Percentiles rank a stretch among this genome's conserved stretches.
Evolutionary conservation across 2,113 vertebrate genomes (phyloP).

Genomic region (Takifugu bimaculatus): DNA sequence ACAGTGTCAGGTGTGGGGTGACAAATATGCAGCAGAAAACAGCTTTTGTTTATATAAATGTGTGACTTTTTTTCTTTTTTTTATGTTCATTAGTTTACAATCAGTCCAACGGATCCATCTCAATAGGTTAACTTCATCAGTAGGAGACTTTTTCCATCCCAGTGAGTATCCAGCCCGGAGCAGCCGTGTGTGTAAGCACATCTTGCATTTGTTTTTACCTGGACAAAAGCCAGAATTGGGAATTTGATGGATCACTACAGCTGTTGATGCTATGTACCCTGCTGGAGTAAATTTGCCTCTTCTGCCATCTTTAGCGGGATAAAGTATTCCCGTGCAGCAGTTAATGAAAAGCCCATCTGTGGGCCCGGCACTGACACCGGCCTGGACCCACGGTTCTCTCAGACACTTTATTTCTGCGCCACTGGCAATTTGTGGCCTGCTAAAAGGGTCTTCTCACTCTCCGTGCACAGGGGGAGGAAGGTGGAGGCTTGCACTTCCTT

Average conservation of each 20-base stretch:
- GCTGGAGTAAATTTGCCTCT: slow-evolving; percentile 13
- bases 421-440: slow-evolving; percentile 63
- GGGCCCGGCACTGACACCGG: slow-evolving; percentile 51
- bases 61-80: too few species aligned
- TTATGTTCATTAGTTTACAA: too few species aligned
- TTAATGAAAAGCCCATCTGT: slow-evolving; percentile 65
- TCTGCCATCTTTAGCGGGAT: slow-evolving; percentile 28
- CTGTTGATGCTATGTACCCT: neutral
- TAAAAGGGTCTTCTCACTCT: slow-evolving; percentile 55
- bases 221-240: neutral
- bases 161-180: neutral
- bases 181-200: neutral
- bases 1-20: too few species aligned
- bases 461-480: neutral
- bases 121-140: neutral
- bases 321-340: slow-evolving; percentile 35
- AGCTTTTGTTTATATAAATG: too few species aligned
- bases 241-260: neutral
- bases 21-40: too few species aligned
- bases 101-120: neutral
- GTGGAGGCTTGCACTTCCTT: slow-evolving; percentile 54
- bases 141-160: neutral
- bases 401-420: slow-evolving; percentile 66
- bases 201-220: neutral
- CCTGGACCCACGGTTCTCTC: slow-evolving; percentile 46